Conservation (phyloP, 2,888 invertebrate species). For the Callyntrura sp. region DNA sequence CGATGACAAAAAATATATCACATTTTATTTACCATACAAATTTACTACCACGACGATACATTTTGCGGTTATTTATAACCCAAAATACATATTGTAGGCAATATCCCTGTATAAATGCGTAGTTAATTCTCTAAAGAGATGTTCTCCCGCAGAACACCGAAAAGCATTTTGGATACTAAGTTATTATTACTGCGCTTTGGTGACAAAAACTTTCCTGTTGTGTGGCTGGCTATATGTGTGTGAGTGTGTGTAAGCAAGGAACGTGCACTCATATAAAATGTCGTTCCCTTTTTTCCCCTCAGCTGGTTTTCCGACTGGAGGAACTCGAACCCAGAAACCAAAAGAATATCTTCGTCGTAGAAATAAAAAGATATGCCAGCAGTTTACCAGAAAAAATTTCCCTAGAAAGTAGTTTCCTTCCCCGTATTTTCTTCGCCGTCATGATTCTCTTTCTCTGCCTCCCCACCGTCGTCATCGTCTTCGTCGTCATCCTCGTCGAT, state of each 20-base stretch:
- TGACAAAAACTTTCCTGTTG: constrained; percentile 18
- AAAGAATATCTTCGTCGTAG: constrained; percentile 25
- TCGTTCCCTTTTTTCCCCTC: constrained; percentile 3
- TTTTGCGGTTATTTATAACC: constrained; percentile 41
- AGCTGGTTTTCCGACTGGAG: constrained; percentile 2
- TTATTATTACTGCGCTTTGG: constrained; percentile 14
- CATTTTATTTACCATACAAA: constrained; percentile 49
- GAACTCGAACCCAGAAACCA: not conserved
- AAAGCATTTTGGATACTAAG: not conserved
- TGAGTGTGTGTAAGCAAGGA: not conserved
- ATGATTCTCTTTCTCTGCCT: not conserved
- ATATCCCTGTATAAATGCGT: not conserved
- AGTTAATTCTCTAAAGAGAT: constrained; percentile 3
- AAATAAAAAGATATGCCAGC: not conserved
- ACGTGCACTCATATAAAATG: not conserved
- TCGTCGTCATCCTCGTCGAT: constrained; percentile 20
- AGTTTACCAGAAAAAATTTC: constrained; percentile 5
- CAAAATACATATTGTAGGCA: not conserved
- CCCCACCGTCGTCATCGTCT: not conserved
- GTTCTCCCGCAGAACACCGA: not conserved
- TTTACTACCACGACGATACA: not conserved
- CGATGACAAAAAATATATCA: constrained; percentile 31
- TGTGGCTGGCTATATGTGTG: constrained; percentile 17
- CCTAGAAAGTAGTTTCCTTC: constrained; percentile 1
- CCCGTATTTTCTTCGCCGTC: not conserved